These are phyloP conservation scores for Platypus cylindrus DNA, from an alignment of 2,888 invertebrate species.

Conservation along the genomic window DNA sequence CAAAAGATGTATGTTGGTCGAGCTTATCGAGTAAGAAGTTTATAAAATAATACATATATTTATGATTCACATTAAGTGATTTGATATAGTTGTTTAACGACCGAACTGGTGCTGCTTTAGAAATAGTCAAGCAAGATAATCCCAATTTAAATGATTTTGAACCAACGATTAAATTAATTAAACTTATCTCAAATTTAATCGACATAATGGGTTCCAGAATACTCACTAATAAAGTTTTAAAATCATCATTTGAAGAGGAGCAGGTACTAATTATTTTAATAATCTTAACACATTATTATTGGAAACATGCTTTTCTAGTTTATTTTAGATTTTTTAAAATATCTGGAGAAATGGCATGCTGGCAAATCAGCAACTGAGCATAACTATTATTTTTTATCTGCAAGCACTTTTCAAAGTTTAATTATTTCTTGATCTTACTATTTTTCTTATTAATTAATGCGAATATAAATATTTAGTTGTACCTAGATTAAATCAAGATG, in stretches of 20 bases:
- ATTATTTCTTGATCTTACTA: background rate
- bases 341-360: conserved; percentile 4
- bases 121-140: conserved; percentile 1
- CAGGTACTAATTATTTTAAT: background rate
- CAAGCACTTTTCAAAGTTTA: background rate
- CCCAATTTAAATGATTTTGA: background rate
- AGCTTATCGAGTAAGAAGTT: conserved; percentile 6
- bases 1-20: conserved; percentile 10
- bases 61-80: background rate
- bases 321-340: conserved; percentile 2
- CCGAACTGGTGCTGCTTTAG: conserved; percentile 5
- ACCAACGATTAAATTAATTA: conserved; percentile 2
- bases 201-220: conserved; percentile 2
- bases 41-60: background rate
- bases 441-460: background rate
- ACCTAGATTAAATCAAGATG: conserved; percentile 5
- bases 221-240: background rate
- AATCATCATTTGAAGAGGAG: conserved; percentile 2
- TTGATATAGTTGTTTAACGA: conserved; percentile 7
- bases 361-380: background rate
- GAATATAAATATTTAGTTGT: conserved; percentile 3
- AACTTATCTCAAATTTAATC: background rate
- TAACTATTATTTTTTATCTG: conserved; percentile 3
- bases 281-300: background rate
- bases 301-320: background rate